Base-by-base conservation (phyloP, 2,797 vertebrate genomes). In the Sternotherus odoratus region DNA sequence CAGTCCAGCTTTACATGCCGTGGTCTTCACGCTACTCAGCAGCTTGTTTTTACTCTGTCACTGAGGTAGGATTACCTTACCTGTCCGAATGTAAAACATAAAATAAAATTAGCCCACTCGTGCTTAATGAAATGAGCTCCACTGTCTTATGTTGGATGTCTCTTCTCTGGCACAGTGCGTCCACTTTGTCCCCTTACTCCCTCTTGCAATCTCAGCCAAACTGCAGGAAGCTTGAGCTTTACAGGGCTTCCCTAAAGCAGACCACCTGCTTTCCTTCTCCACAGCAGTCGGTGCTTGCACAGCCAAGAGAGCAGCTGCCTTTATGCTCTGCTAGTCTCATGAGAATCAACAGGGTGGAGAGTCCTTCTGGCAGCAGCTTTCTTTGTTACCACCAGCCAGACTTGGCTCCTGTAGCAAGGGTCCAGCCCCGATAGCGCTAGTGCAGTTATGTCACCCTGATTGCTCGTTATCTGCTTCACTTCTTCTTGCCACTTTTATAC, bases 191-290 rank as follows among this genome's bases (percentile, higher is more conserved):
- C 3, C 3, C 4, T 75, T 48, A 57, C 66, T 83, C 50, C 5
- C n/a, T 85, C 50, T 43, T 79, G 50, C 69, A 92, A n/a, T 36
- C 17, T 39, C 43, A 54, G 23, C 54, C 48, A 75, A 0, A 0
- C 57, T 72, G 12, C 48, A 43, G 19, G 12, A 69, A 46, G 5
- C 49, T 75, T 69, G 4, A 6, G 51, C 72, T 89, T 1, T 54
- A 1, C 0, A 72, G 74, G 30, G 28, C n/a, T 92, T 84, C 81
- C 56, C 4, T 39, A 75, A 88, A 30, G 53, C 28, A 56, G 21
- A 17, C 50, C 6, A 1, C 0, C 43, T 56, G 0, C 89, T 87
- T 83, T 43, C n/a, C 24, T 11, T 86, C n/a, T 13, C 6, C 74
- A 49, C 15, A 77, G 46, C 28, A 80, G 56, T 12, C 39, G 3